Percentiles rank a stretch among this genome's conserved stretches.
These are phyloP conservation scores for Apodemus speciosus DNA, from an alignment of 2,113 vertebrate species.

Conservation along the genomic window DNA sequence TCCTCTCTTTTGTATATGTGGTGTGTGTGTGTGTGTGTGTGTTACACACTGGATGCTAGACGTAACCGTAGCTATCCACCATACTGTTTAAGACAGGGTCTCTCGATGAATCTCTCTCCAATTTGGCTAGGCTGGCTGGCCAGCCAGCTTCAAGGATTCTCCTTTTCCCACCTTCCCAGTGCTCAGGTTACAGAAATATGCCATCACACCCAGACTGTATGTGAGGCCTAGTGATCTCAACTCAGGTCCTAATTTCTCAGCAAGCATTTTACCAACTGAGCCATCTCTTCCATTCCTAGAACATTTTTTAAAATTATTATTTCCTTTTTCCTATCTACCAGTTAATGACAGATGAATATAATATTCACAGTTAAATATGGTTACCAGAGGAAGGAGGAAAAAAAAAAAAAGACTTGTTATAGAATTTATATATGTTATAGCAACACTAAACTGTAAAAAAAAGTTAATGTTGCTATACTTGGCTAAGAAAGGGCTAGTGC, in stretches of 20 bases:
- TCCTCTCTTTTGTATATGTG: background rate
- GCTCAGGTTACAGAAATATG: background rate
- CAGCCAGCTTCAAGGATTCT: background rate
- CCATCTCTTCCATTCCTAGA: background rate
- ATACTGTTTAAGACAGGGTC: background rate
- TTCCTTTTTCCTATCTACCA: background rate
- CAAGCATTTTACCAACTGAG: background rate
- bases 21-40: background rate
- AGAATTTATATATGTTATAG: background rate
- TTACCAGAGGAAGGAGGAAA: background rate
- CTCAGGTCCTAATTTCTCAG: background rate
- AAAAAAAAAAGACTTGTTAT: background rate
- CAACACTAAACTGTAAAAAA: background rate
- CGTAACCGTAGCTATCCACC: background rate
- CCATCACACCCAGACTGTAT: background rate
- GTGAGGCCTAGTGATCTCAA: background rate
- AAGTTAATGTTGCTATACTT: background rate
- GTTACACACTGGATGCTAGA: background rate
- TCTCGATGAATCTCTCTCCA: background rate
- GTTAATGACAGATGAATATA: conserved; percentile 3
- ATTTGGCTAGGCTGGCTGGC: background rate
- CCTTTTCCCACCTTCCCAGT: background rate
- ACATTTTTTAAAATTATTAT: background rate
- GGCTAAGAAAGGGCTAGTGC: background rate
- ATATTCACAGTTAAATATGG: background rate